Conservation (phyloP, 2,888 invertebrate genomes). For the Zygogramma bicolorata region DNA sequence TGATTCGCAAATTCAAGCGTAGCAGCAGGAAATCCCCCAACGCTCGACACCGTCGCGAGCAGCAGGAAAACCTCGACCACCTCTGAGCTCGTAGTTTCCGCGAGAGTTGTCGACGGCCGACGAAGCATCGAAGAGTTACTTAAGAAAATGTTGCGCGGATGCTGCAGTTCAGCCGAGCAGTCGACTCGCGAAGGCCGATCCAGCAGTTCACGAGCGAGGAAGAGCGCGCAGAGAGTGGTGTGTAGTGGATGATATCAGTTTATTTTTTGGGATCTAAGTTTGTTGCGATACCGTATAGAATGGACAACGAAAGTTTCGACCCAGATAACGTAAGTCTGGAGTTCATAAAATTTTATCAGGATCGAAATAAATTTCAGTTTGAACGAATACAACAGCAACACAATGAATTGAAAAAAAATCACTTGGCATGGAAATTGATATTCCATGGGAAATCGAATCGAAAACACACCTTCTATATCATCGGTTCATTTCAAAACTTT, state of each 20-base stretch:
- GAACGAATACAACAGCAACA: too few relatives aligned
- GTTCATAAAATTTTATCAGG: background rate
- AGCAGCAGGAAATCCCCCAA: background rate
- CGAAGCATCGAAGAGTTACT: constrained; percentile 22
- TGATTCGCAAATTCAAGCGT: background rate
- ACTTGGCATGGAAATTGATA: too few relatives aligned
- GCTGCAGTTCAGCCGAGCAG: constrained; percentile 21
- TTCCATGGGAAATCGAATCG: too few relatives aligned
- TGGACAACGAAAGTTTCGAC: constrained; percentile 62
- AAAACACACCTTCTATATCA: too few relatives aligned
- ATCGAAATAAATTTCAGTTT: background rate
- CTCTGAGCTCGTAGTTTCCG: background rate
- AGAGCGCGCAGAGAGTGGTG: constrained; percentile 65
- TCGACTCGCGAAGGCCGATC: constrained; percentile 23
- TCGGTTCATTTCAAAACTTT: too few relatives aligned
- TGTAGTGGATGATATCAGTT: constrained; percentile 63
- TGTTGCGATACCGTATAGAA: constrained; percentile 48
- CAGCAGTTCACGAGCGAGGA: constrained; percentile 26
- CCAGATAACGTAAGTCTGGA: constrained; percentile 63
- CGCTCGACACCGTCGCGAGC: background rate
- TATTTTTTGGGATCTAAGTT: constrained; percentile 50
- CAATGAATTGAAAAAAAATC: too few relatives aligned
- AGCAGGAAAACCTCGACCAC: background rate
- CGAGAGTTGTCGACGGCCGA: background rate
- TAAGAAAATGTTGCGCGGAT: constrained; percentile 36